Evolutionary conservation across 1,140 invertebrate species (phyloP).

Genomic region (Rhizoglyphus robini): DNA sequence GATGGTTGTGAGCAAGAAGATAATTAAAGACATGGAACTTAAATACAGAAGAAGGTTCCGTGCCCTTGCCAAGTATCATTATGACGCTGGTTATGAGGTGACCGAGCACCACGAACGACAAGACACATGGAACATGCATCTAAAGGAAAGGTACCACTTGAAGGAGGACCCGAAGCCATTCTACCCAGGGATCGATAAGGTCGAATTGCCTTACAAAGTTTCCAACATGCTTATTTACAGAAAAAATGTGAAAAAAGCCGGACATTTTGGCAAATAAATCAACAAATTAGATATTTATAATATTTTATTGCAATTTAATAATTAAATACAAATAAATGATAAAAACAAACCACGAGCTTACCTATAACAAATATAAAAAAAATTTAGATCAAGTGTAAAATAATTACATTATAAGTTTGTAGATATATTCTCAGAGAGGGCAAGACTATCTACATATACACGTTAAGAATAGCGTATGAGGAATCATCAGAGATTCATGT

Average conservation of each 20-base stretch:
- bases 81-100: conserved; percentile 18
- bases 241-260: neutral
- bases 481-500: neutral
- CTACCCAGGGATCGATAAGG: conserved; percentile 12
- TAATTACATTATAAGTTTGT: neutral
- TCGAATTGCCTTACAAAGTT: neutral
- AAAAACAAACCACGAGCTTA: neutral
- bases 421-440: neutral
- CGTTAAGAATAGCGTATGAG: neutral
- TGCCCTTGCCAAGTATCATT: conserved; percentile 23
- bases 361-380: neutral
- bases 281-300: neutral
- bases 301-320: neutral
- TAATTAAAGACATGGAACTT: neutral
- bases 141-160: neutral
- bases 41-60: conserved; percentile 23
- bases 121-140: conserved; percentile 16
- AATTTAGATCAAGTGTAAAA: neutral
- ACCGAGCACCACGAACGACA: conserved; percentile 3
- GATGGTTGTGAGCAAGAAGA: neutral
- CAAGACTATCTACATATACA: neutral
- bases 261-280: conserved; percentile 5
- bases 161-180: neutral
- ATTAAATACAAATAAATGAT: neutral
- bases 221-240: neutral